Conservation (phyloP, 1,140 invertebrate genomes). For the Anastrepha obliqua region DNA sequence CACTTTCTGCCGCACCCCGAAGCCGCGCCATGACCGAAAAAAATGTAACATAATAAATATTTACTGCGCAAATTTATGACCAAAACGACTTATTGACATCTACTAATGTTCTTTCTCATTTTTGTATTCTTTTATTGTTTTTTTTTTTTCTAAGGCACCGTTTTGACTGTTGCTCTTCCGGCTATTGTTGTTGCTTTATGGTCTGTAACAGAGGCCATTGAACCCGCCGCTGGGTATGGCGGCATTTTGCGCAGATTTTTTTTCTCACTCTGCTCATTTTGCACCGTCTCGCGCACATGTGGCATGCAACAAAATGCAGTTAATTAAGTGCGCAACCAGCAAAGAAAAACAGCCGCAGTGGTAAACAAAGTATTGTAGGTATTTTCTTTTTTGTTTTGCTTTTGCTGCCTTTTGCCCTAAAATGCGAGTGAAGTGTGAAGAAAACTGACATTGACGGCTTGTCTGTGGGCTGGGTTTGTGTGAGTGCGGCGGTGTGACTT, state of each 20-base stretch:
- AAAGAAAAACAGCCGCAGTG: background rate
- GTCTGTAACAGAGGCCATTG: background rate
- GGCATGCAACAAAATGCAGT: conserved; percentile 43
- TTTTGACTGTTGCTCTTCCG: background rate
- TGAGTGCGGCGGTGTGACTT: background rate
- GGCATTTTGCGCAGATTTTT: conserved; percentile 21
- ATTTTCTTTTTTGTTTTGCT: background rate
- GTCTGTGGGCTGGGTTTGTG: background rate
- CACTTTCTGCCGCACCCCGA: background rate
- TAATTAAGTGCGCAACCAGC: conserved; percentile 43
- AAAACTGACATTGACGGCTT: background rate
- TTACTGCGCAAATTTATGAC: conserved; percentile 18
- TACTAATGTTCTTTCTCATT: background rate
- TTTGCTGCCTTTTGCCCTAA: background rate
- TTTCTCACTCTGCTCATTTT: background rate
- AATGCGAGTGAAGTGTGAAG: background rate
- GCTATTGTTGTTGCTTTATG: background rate
- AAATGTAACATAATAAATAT: background rate
- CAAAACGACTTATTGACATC: conserved; percentile 47
- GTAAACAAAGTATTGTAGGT: background rate
- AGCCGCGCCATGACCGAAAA: background rate
- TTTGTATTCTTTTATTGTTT: background rate
- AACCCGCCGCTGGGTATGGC: background rate
- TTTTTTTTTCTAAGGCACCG: background rate
- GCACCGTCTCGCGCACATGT: background rate